Base-by-base conservation (phyloP, 2,797 vertebrate species). In the Microctenopoma lineatum region DNA sequence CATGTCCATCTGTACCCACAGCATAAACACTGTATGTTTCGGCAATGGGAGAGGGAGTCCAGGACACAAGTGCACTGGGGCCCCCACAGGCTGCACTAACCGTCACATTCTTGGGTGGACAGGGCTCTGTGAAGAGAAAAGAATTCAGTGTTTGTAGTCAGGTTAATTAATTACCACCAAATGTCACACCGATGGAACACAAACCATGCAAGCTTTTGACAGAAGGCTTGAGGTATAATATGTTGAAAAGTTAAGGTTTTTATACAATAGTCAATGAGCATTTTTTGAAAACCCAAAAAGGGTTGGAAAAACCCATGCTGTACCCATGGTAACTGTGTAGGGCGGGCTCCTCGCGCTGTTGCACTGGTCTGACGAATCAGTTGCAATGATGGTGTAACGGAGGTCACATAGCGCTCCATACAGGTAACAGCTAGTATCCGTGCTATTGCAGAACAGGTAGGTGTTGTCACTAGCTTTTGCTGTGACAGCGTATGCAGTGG, bases 241-340 rank as follows among this genome's bases (percentile, higher is more conserved):
- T 29, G 4, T 29, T 4, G 4, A 29, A 4, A 4, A 4, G 27
- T 29, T 29, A 29, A 29, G 27, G 27, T 29, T 29, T 29, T 29
- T 4, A 29, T 29, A 29, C 27, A 29, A 29, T 3, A 29, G 5
- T 5, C 27, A 29, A 29, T 29, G 27, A 29, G 27, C 27, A 29
- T 29, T 29, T 3, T 29, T 4, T 29, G 4, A 29, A 29, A 29
- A 29, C 27, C 5, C 5, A 29, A 6, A 36, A 8, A 36, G 9
- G 34, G 9, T 36, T 36, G 7, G 34, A 36, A 36, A 36, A 11
- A 41, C 2, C 10, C 10, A 36, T 36, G 36, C 36, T 36, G 12
- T 68, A 83, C 93, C 92, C 81, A 90, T 93, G 84, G 66, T 89
- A 6, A 94, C 76, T 66, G 42, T 92, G 84, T 87, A 81, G 3